Conservation (phyloP, 1,140 invertebrate genomes). For the Bemisia tabaci region DNA sequence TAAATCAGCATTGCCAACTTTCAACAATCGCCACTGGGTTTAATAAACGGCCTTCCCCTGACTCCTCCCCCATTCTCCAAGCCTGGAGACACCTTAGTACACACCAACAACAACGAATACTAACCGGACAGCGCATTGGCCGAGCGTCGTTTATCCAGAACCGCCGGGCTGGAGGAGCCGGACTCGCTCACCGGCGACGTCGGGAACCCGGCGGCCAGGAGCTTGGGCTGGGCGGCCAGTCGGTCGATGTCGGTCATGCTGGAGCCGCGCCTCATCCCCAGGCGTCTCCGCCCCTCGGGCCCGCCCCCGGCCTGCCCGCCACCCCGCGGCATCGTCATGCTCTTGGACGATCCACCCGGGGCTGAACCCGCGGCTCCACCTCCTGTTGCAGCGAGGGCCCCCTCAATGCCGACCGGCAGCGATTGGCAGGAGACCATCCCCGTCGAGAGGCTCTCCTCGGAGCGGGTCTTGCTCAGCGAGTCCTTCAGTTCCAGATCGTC, state of each 20-base stretch:
- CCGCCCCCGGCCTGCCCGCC: too few relatives aligned
- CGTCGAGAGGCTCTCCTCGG: background rate
- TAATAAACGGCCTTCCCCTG: too few relatives aligned
- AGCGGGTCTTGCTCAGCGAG: background rate
- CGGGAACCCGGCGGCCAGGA: background rate
- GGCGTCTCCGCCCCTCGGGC: conserved; percentile 18
- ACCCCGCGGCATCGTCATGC: conserved; percentile 6
- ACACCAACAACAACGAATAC: background rate
- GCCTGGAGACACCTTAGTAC: too few relatives aligned
- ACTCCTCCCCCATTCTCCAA: too few relatives aligned
- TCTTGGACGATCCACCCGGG: background rate
- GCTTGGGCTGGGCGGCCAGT: conserved; percentile 8
- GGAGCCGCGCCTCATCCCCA: conserved; percentile 47
- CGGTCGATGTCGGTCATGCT: conserved; percentile 42
- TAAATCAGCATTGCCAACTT: background rate
- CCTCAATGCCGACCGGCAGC: background rate
- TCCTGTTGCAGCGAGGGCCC: background rate
- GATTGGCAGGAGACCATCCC: background rate
- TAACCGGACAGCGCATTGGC: background rate
- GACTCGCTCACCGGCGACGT: background rate
- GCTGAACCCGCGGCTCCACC: background rate
- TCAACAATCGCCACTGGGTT: background rate
- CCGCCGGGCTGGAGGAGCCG: background rate
- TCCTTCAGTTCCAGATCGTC: background rate
- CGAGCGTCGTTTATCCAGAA: background rate